Conservation (phyloP, 2,113 vertebrate genomes). For the Gadus macrocephalus region DNA sequence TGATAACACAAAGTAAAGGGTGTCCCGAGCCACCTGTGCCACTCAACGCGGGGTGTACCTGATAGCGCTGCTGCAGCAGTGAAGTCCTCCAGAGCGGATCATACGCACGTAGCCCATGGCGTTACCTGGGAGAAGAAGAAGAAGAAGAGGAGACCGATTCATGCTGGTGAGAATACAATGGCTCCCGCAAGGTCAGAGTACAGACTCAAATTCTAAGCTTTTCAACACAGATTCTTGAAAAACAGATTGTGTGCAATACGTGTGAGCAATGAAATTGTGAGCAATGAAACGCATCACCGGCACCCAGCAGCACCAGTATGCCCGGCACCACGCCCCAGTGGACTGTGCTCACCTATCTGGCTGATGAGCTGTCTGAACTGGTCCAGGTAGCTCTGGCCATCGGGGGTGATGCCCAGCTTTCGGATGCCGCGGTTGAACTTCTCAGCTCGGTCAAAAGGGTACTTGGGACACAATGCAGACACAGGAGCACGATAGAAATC, state of each 20-base stretch:
- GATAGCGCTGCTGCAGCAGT: constrained; percentile 97
- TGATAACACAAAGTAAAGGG: no score
- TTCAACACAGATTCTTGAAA: no score
- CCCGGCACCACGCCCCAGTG: no score
- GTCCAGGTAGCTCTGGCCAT: constrained; percentile 97
- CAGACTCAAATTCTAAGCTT: no score
- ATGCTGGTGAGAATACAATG: no score
- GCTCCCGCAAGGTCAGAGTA: no score
- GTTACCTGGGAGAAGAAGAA: constrained; percentile 76
- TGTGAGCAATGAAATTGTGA: no score
- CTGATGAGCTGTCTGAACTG: constrained; percentile 98
- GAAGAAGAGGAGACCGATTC: no score
- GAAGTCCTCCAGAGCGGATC: constrained; percentile 97
- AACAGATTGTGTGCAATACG: no score
- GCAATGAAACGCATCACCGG: no score
- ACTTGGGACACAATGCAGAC: constrained; percentile 68
- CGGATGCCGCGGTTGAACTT: constrained; percentile 98
- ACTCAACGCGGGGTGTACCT: constrained; percentile 69
- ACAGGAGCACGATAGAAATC: neutral
- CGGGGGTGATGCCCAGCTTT: constrained; percentile 94
- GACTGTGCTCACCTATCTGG: constrained; percentile 84
- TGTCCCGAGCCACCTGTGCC: no score
- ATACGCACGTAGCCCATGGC: constrained; percentile 98
- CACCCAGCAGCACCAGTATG: no score
- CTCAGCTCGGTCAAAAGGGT: constrained; percentile 96